Base-by-base conservation (phyloP, 1,140 invertebrate species). In the Amphibalanus amphitrite region DNA sequence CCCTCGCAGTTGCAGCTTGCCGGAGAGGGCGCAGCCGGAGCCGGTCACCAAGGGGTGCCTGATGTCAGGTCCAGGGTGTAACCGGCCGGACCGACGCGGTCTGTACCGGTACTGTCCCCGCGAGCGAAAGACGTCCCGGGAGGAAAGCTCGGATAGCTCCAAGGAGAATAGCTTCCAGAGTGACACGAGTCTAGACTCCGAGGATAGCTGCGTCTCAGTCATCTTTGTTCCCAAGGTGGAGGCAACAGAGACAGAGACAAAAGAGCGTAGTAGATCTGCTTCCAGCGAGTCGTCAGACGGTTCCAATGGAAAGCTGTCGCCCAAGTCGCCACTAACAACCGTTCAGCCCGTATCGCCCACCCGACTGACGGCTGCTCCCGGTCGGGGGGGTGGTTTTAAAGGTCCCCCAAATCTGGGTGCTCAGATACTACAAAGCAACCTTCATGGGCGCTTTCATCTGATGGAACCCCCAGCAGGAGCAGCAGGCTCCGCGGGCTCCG, bases 101-200 rank as follows among this genome's bases (percentile, higher is more conserved):
- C 26, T 69, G 65, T 30, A 71, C 33, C 10, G 28, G 25, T 69
- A 67, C 72, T 69, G 65, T 26, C 72, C 74, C 25, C 72, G 72
- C 73, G 86, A 88, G 75, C 79, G 88, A 65, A 82, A 89, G 33
- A 81, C 86, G 33, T 90, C 89, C 0, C 83, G 86, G 71, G 91
- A 93, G 79, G 91, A 93, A 74, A 90, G 90, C 13, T 93, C 91
- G 0, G 92, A 94, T 78, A 92, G 76, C 68, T 78, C 91, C 0
- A 95, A 94, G 81, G 91, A 94, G 77, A 92, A 90, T 77, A 93
- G 91, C 79, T 82, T 94, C 69, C 92, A 94, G 79, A 93, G 91
- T 79, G 92, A 95, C 76, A 94, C 92, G 0, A 93, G 91, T 80
- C 88, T 95, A 3, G 92, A 95, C 79, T 93, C 90, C 1, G 91